Evolutionary conservation across 1,140 invertebrate genomes (phyloP).

Genomic region (Subanguina moxae): DNA sequence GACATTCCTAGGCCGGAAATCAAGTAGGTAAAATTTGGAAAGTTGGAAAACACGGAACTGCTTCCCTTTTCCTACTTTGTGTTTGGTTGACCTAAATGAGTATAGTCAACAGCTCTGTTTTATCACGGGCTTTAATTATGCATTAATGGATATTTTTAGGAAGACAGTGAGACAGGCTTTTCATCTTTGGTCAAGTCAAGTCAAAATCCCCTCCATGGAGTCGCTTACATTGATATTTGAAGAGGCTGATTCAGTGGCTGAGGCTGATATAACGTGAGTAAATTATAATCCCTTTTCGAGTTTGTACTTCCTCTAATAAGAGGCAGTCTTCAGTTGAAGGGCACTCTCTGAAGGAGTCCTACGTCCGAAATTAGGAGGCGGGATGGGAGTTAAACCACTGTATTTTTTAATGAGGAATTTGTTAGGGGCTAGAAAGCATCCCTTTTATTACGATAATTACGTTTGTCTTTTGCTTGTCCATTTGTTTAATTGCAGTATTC

Average conservation of each 20-base stretch:
- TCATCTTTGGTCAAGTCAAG: constrained; percentile 47
- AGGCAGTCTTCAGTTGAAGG: too few species aligned
- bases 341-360: too few species aligned
- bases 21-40: constrained; percentile 30
- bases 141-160: too few species aligned
- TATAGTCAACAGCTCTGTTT: too few species aligned
- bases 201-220: constrained; percentile 34
- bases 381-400: constrained; percentile 7
- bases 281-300: too few species aligned
- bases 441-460: too few species aligned
- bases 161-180: constrained; percentile 49
- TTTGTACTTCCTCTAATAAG: too few species aligned
- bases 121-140: too few species aligned
- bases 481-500: constrained; percentile 19
- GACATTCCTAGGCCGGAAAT: constrained; percentile 43
- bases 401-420: too few species aligned
- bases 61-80: background rate
- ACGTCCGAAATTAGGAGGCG: too few species aligned
- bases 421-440: too few species aligned
- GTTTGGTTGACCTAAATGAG: background rate
- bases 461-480: constrained; percentile 8
- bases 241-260: constrained; percentile 29
- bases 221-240: constrained; percentile 33
- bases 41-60: background rate
- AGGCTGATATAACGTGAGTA: constrained; percentile 35